phyloP scores from a whole-genome alignment of 2,113 vertebrate genomes.

The Litocranius walleri region DNA sequence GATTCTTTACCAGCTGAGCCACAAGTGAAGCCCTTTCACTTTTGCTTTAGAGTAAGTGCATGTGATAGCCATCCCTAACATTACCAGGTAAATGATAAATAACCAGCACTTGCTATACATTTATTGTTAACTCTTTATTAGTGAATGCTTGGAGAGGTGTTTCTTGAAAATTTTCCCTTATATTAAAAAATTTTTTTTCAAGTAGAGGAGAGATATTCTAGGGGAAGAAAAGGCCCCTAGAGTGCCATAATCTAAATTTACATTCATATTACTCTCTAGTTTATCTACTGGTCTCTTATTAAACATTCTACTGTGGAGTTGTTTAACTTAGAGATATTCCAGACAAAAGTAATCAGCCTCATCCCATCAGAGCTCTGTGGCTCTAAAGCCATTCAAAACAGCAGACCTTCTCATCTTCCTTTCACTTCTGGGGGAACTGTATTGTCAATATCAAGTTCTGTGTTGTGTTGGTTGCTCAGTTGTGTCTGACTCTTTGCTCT shows the following conservation, averaged over 20 bases:
- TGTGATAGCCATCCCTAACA: background rate
- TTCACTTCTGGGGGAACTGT: background rate
- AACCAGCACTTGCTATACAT: background rate
- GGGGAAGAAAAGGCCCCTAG: background rate
- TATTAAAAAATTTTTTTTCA: background rate
- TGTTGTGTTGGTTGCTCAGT: background rate
- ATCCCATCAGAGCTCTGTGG: background rate
- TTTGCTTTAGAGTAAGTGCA: background rate
- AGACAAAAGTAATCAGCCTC: background rate
- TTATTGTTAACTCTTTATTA: background rate
- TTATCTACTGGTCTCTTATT: background rate
- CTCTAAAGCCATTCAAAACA: background rate
- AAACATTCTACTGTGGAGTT: background rate
- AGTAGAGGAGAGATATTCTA: background rate
- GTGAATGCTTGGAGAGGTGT: background rate
- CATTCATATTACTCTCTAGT: background rate
- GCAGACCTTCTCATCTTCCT: background rate
- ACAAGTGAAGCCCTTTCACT: background rate
- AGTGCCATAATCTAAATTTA: background rate
- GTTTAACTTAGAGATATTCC: background rate
- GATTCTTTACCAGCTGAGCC: background rate
- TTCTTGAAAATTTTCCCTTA: background rate
- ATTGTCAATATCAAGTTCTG: background rate
- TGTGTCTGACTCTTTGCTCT: background rate
- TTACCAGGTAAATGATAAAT: background rate